Conservation (phyloP, 2,113 vertebrate species). For the Tragelaphus imberbis region DNA sequence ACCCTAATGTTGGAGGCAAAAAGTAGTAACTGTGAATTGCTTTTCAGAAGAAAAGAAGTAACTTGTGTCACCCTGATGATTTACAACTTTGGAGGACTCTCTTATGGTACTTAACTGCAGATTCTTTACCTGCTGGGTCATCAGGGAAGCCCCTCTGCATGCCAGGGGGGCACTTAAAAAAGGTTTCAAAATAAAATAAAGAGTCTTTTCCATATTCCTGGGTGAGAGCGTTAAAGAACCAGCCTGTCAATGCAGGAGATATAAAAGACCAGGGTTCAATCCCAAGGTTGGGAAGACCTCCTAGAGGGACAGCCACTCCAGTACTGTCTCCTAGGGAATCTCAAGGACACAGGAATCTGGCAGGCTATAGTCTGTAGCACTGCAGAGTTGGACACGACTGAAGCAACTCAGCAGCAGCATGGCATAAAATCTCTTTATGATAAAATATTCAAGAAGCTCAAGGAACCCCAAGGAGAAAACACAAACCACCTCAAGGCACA, state of each 20-base stretch:
- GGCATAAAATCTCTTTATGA: constrained; percentile 85
- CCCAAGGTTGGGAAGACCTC: neutral
- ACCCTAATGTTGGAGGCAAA: constrained; percentile 85
- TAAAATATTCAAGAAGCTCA: constrained; percentile 78
- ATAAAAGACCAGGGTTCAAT: neutral
- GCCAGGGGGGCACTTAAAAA: constrained; percentile 44
- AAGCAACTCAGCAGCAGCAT: neutral
- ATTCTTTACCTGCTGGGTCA: neutral
- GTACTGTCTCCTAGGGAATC: neutral
- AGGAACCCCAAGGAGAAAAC: neutral
- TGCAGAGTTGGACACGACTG: neutral
- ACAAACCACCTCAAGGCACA: neutral
- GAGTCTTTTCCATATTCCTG: constrained; percentile 83
- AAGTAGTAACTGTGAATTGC: constrained; percentile 79
- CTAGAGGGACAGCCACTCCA: neutral
- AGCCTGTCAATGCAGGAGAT: neutral
- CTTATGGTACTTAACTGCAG: constrained; percentile 82
- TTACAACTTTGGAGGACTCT: constrained; percentile 83
- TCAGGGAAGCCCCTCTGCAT: constrained; percentile 67
- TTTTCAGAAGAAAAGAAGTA: constrained; percentile 83
- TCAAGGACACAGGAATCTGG: neutral
- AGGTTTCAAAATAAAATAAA: constrained; percentile 73
- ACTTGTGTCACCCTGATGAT: constrained; percentile 85
- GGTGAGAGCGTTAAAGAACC: constrained; percentile 72
- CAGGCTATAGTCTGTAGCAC: neutral